Evolutionary conservation across 2,113 vertebrate genomes (phyloP).

Genomic region (Catharus fuscescens): DNA sequence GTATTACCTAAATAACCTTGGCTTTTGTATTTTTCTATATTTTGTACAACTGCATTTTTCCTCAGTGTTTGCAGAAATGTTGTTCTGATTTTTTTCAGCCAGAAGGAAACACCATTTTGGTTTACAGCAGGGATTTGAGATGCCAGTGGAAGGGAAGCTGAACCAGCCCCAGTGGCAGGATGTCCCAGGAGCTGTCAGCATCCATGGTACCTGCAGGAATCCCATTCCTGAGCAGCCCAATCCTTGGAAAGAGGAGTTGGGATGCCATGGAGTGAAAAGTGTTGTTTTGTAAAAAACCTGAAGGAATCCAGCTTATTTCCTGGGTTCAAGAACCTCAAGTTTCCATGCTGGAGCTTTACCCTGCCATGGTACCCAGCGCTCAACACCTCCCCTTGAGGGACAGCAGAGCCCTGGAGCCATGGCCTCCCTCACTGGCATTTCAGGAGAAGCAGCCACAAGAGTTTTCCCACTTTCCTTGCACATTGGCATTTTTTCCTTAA

Average conservation of each 20-base stretch:
- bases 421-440: not conserved
- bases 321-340: not conserved
- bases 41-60: not conserved
- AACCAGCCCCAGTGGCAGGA: not conserved
- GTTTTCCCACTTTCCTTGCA: not conserved
- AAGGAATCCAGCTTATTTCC: not conserved
- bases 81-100: not conserved
- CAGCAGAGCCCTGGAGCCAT: not conserved
- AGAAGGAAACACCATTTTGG: not conserved
- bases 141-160: not conserved
- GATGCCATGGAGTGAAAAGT: not conserved
- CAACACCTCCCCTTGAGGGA: not conserved
- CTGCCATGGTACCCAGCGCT: accelerated
- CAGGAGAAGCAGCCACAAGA: not conserved
- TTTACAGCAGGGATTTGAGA: too few relatives aligned
- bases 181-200: not conserved
- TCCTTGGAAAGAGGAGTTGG: not conserved
- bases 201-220: not conserved
- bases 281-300: not conserved
- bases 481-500: not conserved
- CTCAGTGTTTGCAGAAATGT: not conserved
- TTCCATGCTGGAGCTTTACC: not conserved
- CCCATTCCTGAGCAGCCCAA: not conserved
- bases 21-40: not conserved
- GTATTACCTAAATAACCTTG: not conserved